These are phyloP conservation scores for Aphelenchoides bicaudatus DNA, from an alignment of 2,888 invertebrate genomes.

Conservation along the genomic window DNA sequence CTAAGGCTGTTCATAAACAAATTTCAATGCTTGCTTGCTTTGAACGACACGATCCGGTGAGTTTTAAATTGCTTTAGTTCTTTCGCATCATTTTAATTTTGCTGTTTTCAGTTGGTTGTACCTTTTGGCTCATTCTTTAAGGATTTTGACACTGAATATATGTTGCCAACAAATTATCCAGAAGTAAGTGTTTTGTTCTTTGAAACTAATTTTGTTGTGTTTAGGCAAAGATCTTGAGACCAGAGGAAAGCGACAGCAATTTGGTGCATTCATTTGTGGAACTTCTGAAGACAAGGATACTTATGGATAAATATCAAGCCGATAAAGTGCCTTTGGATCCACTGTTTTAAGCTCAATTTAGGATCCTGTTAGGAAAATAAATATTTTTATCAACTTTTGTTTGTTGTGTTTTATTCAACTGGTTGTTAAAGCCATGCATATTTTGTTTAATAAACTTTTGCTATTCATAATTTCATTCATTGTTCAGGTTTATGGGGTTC, in stretches of 20 bases:
- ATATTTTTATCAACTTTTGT: background rate
- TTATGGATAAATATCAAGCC: background rate
- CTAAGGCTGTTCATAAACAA: conserved; percentile 22
- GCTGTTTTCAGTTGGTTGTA: conserved; percentile 36
- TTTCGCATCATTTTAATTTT: no score
- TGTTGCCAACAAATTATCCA: background rate
- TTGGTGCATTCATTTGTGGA: background rate
- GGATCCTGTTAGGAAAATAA: conserved; percentile 9
- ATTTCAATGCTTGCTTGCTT: conserved; percentile 28
- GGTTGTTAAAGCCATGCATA: background rate
- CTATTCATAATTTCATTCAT: no score
- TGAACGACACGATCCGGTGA: no score
- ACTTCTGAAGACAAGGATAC: background rate
- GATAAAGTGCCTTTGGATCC: background rate
- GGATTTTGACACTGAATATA: conserved; percentile 34
- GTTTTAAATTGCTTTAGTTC: no score
- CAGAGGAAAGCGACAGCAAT: background rate
- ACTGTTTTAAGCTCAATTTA: conserved; percentile 6
- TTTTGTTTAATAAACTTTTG: no score
- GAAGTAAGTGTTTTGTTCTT: conserved; percentile 6
- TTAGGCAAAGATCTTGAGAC: background rate
- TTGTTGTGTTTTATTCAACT: conserved; percentile 7
- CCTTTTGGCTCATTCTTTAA: conserved; percentile 43
- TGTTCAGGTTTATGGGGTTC: no score
- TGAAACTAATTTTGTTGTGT: background rate